A percentile compares a stretch with the other conserved stretches of the same genome.
These are phyloP conservation scores for Lysandra coridon DNA, from an alignment of 2,888 invertebrate genomes.

Conservation along the genomic window DNA sequence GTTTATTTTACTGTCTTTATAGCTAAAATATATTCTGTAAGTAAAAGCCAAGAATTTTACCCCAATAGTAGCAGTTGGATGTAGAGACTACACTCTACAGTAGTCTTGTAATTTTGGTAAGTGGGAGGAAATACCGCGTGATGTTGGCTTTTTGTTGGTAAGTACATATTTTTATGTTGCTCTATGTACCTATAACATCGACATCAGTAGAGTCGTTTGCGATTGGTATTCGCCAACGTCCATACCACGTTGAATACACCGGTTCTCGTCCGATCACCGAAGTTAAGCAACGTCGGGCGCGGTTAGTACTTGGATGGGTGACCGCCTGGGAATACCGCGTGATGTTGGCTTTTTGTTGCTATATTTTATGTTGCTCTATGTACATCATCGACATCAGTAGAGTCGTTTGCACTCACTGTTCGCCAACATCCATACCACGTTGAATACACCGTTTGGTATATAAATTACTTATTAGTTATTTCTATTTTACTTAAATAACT, in stretches of 20 bases:
- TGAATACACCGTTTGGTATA: slow-evolving; percentile 39
- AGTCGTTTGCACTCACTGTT: not conserved
- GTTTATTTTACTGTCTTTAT: slow-evolving; percentile 32
- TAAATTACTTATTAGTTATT: not conserved
- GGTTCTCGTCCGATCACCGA: slow-evolving; percentile 48
- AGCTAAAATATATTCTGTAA: not conserved
- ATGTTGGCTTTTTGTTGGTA: not conserved
- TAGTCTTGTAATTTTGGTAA: not conserved
- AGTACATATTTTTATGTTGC: no score
- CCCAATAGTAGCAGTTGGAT: not conserved
- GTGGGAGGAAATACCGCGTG: not conserved
- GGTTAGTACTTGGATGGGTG: slow-evolving; percentile 65
- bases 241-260: slow-evolving; percentile 40
- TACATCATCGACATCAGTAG: not conserved
- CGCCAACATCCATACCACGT: slow-evolving; percentile 40
- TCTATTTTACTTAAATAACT: not conserved
- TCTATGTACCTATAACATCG: no score
- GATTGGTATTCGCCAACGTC: slow-evolving; percentile 33
- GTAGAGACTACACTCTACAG: no score
- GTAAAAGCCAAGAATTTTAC: not conserved
- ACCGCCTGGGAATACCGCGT: slow-evolving; percentile 33
- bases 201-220: not conserved
- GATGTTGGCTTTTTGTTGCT: no score
- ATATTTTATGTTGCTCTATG: not conserved
- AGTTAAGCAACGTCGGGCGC: slow-evolving; percentile 56